Conservation (phyloP, 1,140 invertebrate species). For the Gonioctena quinquepunctata region DNA sequence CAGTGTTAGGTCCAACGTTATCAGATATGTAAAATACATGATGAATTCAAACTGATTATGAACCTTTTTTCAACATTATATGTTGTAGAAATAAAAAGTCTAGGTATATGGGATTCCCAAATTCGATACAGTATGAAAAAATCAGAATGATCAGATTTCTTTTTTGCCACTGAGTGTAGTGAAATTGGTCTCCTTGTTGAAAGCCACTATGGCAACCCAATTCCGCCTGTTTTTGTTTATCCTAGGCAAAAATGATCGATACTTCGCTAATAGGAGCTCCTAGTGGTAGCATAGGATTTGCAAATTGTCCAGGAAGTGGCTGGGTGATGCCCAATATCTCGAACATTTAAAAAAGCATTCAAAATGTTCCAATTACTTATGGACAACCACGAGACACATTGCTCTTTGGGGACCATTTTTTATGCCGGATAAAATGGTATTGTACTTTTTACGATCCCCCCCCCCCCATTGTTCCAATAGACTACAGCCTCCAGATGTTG, state of each 20-base stretch:
- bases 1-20: too few species aligned
- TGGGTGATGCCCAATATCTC: conserved; percentile 45
- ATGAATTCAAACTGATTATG: too few species aligned
- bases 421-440: conserved; percentile 45
- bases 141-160: too few species aligned
- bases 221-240: conserved; percentile 48
- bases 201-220: conserved; percentile 45
- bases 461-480: conserved; percentile 50
- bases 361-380: conserved; percentile 33
- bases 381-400: conserved; percentile 50
- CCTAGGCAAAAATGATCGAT: conserved; percentile 28
- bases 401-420: conserved; percentile 4
- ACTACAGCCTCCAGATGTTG: conserved; percentile 19
- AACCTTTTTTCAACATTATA: too few species aligned
- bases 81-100: too few species aligned
- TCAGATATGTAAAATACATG: too few species aligned
- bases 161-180: too few species aligned
- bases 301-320: conserved; percentile 47
- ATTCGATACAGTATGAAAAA: too few species aligned
- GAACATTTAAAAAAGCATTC: conserved; percentile 52
- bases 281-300: conserved; percentile 44
- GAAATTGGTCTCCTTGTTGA: too few species aligned
- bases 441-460: conserved; percentile 54
- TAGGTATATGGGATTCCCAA: too few species aligned
- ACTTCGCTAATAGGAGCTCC: conserved; percentile 44